Percentiles rank a stretch among this genome's conserved stretches.
Conservation (phyloP, 2,797 vertebrate species). For the Oryzias sinensis region DNA sequence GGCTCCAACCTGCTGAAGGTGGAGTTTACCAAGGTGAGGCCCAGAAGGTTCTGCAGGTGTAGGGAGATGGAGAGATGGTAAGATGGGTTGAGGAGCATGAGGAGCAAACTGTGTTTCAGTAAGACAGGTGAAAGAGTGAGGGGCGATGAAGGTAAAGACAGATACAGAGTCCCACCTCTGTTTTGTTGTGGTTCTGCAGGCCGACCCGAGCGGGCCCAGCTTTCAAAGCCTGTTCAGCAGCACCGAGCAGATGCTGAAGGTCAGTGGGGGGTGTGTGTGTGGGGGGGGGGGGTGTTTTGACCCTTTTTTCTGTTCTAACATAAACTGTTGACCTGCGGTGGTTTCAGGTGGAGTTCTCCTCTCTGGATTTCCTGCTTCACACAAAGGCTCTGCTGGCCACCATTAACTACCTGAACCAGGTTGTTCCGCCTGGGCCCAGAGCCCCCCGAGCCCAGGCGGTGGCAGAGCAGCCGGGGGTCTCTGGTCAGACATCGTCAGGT, state of each 20-base stretch:
- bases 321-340: not conserved
- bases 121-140: too few relatives aligned
- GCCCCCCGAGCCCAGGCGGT: constrained; percentile 35
- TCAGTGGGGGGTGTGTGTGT: too few relatives aligned
- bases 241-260: constrained; percentile 91
- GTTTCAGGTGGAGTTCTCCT: constrained; percentile 89
- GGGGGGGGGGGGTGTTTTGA: not conserved
- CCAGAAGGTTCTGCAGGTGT: too few relatives aligned
- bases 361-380: constrained; percentile 88
- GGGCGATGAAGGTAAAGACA: too few relatives aligned
- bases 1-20: constrained; percentile 90
- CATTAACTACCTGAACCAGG: constrained; percentile 82
- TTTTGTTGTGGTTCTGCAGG: constrained; percentile 70
- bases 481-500: constrained; percentile 75
- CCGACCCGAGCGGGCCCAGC: constrained; percentile 83
- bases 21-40: constrained; percentile 87
- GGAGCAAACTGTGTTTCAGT: too few relatives aligned
- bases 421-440: constrained; percentile 68
- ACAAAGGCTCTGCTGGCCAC: constrained; percentile 89
- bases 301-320: not conserved
- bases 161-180: not conserved
- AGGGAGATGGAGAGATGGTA: too few relatives aligned
- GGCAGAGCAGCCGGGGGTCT: constrained; percentile 53
- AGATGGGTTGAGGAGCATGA: too few relatives aligned
- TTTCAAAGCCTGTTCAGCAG: constrained; percentile 87